phyloP scores from a whole-genome alignment of 2,113 vertebrate genomes.

The Aplodontia rufa region DNA sequence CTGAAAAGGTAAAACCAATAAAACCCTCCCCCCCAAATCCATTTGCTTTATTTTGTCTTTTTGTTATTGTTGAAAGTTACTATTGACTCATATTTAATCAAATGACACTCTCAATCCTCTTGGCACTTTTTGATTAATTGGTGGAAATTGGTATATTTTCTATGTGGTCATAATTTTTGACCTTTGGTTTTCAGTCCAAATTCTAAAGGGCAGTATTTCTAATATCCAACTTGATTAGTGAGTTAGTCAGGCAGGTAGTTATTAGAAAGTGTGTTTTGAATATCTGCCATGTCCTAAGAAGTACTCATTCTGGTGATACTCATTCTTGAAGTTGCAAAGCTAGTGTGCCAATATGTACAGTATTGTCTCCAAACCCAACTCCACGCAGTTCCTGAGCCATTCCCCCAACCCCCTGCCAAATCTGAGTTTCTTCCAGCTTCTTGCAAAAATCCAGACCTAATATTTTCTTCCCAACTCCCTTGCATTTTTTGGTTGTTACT shows the following conservation, averaged over 20 bases:
- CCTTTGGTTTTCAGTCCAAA: background rate
- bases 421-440: background rate
- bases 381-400: background rate
- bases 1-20: background rate
- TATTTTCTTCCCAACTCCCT: background rate
- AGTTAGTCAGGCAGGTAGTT: background rate
- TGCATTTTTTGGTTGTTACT: background rate
- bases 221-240: background rate
- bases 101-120: background rate
- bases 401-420: background rate
- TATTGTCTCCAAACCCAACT: background rate
- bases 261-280: background rate
- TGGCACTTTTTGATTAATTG: background rate
- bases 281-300: background rate
- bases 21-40: background rate
- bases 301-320: background rate
- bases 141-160: background rate
- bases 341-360: background rate
- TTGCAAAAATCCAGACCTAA: conserved; percentile 14
- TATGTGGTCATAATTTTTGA: background rate
- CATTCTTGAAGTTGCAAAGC: background rate
- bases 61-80: background rate
- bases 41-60: background rate
- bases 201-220: conserved; percentile 10
- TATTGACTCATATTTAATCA: conserved; percentile 10